These are phyloP conservation scores for Sarcophaga variegata DNA, from an alignment of 2,888 invertebrate genomes.

Conservation along the genomic window DNA sequence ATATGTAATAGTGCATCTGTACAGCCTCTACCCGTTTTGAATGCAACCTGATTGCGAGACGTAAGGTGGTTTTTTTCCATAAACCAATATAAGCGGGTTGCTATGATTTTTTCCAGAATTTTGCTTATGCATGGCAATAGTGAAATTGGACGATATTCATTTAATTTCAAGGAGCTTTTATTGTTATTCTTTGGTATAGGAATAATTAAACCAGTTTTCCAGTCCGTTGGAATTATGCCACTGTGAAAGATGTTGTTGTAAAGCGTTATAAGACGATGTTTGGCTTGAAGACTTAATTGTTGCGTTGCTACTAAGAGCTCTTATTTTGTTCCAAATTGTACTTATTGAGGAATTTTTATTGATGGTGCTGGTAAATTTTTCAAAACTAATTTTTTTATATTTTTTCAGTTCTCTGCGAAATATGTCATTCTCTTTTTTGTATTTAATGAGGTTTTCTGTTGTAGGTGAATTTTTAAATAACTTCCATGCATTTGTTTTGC, in stretches of 20 bases:
- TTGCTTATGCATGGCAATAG: slow-evolving; percentile 36
- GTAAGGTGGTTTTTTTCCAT: too few relatives aligned
- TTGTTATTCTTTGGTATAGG: slow-evolving; percentile 43
- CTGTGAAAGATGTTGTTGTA: slow-evolving; percentile 27
- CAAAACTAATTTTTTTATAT: slow-evolving; percentile 4
- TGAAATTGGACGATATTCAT: slow-evolving; percentile 17
- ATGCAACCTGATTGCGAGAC: slow-evolving; percentile 42
- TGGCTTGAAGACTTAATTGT: background rate
- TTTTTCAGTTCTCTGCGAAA: slow-evolving; percentile 38
- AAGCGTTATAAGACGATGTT: slow-evolving; percentile 4
- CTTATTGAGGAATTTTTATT: too few relatives aligned
- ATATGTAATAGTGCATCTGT: slow-evolving; percentile 35
- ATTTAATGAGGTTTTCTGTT: slow-evolving; percentile 15
- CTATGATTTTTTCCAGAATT: too few relatives aligned
- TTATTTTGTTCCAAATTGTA: too few relatives aligned
- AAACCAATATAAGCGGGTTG: too few relatives aligned
- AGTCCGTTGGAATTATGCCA: slow-evolving; percentile 6
- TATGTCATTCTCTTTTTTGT: slow-evolving; percentile 19
- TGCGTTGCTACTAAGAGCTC: too few relatives aligned
- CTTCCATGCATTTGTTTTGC: slow-evolving; percentile 16
- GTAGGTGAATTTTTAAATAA: slow-evolving; percentile 19
- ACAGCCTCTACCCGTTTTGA: slow-evolving; percentile 11
- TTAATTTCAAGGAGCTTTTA: background rate
- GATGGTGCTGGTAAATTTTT: too few relatives aligned
- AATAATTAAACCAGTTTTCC: slow-evolving; percentile 32